phyloP scores from a whole-genome alignment of 2,113 vertebrate species.

The Ia io region DNA sequence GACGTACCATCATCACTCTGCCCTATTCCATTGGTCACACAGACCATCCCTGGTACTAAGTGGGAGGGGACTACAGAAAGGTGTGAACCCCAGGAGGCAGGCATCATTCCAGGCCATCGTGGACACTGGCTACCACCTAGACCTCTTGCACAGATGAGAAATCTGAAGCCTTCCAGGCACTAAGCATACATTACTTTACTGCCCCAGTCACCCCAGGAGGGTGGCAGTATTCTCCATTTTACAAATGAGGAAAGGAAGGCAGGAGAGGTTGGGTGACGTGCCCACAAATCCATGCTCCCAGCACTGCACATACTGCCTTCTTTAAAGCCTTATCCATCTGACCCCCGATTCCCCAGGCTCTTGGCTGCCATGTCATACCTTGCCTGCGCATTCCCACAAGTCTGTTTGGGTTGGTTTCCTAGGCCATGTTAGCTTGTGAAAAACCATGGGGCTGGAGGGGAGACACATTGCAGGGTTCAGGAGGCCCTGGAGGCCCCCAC shows the following conservation, averaged over 20 bases:
- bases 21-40: not conserved
- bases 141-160: not conserved
- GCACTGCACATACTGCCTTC: not conserved
- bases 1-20: not conserved
- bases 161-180: not conserved
- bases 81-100: not conserved
- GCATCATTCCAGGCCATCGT: not conserved
- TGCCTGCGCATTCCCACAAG: not conserved
- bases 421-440: fast-evolving
- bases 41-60: not conserved
- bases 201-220: not conserved
- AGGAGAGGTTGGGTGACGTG: not conserved
- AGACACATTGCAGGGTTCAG: not conserved
- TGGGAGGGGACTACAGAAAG: not conserved
- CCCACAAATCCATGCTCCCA: not conserved
- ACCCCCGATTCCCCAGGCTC: not conserved
- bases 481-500: not conserved
- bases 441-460: no score
- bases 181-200: not conserved
- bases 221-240: not conserved
- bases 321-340: not conserved
- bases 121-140: not conserved
- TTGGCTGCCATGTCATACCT: not conserved
- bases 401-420: not conserved
- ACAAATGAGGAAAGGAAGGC: not conserved